A percentile compares a stretch with the other conserved stretches of the same genome.
phyloP scores from a whole-genome alignment of 2,888 invertebrate genomes.

The Chrysina gloriosa region DNA sequence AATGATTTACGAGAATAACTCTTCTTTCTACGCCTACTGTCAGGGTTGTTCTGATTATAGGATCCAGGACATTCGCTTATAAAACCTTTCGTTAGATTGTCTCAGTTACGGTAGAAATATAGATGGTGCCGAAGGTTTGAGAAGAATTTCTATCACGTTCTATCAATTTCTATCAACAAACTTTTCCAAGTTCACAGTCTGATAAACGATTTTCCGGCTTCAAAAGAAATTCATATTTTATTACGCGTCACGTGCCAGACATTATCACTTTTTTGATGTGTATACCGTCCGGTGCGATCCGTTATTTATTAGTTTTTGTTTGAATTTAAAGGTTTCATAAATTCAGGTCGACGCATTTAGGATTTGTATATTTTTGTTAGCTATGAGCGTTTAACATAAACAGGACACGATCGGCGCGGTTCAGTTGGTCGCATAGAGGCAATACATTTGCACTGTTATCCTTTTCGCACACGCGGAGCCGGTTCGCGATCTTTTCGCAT shows the following conservation, averaged over 20 bases:
- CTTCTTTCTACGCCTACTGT: too few relatives aligned
- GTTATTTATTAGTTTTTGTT: conserved; percentile 35
- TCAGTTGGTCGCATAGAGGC: conserved; percentile 21
- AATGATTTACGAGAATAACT: too few relatives aligned
- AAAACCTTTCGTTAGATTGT: too few relatives aligned
- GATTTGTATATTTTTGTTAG: conserved; percentile 48
- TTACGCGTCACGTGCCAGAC: conserved; percentile 4
- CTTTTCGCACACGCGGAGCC: neutral
- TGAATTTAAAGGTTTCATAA: conserved; percentile 39
- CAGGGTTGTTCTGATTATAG: too few relatives aligned
- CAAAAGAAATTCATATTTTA: conserved; percentile 11
- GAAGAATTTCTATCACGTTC: too few relatives aligned
- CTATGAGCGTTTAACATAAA: conserved; percentile 38
- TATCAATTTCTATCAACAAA: too few relatives aligned
- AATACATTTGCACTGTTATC: conserved; percentile 27
- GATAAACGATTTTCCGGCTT: neutral
- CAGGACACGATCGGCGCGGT: conserved; percentile 35
- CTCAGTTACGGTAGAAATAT: too few relatives aligned
- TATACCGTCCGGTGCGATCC: conserved; percentile 10
- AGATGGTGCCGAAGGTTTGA: too few relatives aligned
- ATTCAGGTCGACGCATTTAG: conserved; percentile 46
- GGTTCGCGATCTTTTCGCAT: conserved; percentile 1
- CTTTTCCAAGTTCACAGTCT: neutral
- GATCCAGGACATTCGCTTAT: too few relatives aligned
- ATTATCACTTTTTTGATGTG: conserved; percentile 25